Evolutionary conservation across 2,797 vertebrate genomes (phyloP), one percentile per base, ranked within the genome.

Genomic region (Huso huso): DNA sequence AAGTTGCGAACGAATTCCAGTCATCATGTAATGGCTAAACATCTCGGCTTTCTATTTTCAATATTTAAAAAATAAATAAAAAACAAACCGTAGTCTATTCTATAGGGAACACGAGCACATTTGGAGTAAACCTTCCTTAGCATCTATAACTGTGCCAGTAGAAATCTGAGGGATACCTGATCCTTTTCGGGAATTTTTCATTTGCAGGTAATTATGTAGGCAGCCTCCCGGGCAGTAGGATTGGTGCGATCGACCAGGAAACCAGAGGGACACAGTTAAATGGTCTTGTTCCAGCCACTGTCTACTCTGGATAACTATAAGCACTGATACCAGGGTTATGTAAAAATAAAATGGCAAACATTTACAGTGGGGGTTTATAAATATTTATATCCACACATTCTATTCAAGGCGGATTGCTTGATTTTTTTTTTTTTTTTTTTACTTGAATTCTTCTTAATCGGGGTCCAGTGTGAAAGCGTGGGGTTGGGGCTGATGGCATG

Each of bases 41-140:
- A 37, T 37, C 37, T 37, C 37, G 37, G 37, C 37, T 70, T 69
- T 10, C 13, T 61, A 23, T 49, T 66, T 55, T 74, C 73, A 69
- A 65, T 71, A 71, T 72, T 72, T 51, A 68, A 71, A 72, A 53
- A 64, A 61, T 37, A 51, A 63, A 66, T 71, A 76, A 71, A 68
- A 68, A 66, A 13, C n/a, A 71, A 73, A 68, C 65, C 13, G 49
- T 62, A 68, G 67, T 65, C 55, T 37, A 4, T 37, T 37, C 37
- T 37, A 37, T 37, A 37, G 37, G 37, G 37, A 37, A 5, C 37
- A 37, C 3, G 37, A 67, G 71, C 73, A 77, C 76, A 76, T 74
- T 81, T 82, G 80, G 12, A 86, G 81, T 81, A 83, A 67, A 74
- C 71, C 65, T 51, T 51, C 5, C 74, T 85, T 84, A 86, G 8